Percentiles rank a stretch among this genome's conserved stretches.
Evolutionary conservation across 2,113 vertebrate genomes (phyloP).

Genomic region (Microcebus jonahi): DNA sequence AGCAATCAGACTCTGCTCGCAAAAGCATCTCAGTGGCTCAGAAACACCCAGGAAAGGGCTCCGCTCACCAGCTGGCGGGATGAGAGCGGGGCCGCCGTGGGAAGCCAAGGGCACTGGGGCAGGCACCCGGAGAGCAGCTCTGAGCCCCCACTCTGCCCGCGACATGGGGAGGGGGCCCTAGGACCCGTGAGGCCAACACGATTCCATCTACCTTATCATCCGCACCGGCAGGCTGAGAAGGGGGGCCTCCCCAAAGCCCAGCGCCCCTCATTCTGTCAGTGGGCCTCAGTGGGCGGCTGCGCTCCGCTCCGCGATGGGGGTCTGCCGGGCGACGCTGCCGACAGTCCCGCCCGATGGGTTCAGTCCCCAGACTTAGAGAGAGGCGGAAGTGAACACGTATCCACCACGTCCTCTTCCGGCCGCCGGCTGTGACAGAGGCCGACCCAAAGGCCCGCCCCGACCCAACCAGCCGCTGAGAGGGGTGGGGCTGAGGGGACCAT

Average conservation of each 20-base stretch:
- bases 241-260: fast-evolving
- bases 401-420: neutral
- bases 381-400: neutral
- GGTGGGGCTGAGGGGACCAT: too few species aligned
- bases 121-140: neutral
- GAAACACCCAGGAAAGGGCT: neutral
- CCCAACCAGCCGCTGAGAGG: too few species aligned
- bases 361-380: neutral
- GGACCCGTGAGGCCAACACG: neutral
- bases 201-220: neutral
- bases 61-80: neutral
- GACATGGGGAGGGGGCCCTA: neutral
- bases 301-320: neutral
- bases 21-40: neutral
- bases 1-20: neutral
- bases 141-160: neutral
- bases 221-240: neutral
- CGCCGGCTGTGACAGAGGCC: neutral
- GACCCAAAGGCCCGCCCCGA: too few species aligned
- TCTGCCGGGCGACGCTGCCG: neutral
- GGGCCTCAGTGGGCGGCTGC: neutral
- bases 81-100: fast-evolving
- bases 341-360: neutral
- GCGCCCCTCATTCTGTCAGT: neutral
- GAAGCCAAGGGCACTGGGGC: neutral